These are phyloP conservation scores for Drosophila rellima DNA, from an alignment of 2,888 invertebrate genomes.

Conservation along the genomic window DNA sequence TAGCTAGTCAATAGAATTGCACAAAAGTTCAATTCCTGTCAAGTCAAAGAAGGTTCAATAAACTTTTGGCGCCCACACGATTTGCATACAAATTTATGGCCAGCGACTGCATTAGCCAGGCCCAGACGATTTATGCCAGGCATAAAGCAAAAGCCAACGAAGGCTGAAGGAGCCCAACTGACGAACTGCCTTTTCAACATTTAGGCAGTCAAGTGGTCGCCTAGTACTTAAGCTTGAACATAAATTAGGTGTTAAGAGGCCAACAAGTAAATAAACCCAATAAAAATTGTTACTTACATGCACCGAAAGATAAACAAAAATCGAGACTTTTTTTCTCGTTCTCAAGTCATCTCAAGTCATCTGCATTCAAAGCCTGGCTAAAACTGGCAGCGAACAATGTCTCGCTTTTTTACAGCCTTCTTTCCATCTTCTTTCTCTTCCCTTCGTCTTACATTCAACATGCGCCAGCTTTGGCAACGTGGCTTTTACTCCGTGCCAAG, in stretches of 20 bases:
- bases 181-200: slow-evolving; percentile 38
- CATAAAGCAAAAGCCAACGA: slow-evolving; percentile 59
- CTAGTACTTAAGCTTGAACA: slow-evolving; percentile 37
- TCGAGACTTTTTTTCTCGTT: not conserved
- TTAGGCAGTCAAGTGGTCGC: slow-evolving; percentile 25
- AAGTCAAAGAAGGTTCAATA: slow-evolving; percentile 17
- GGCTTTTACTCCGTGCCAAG: slow-evolving; percentile 7
- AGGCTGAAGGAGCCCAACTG: slow-evolving; percentile 41
- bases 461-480: not conserved
- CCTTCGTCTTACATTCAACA: not conserved
- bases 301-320: slow-evolving; percentile 21
- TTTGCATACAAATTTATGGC: slow-evolving; percentile 38
- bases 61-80: slow-evolving; percentile 19
- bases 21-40: slow-evolving; percentile 7
- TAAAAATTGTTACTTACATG: slow-evolving; percentile 52
- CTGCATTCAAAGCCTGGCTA: slow-evolving; percentile 3
- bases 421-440: not conserved
- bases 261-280: slow-evolving; percentile 53
- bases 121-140: slow-evolving; percentile 73
- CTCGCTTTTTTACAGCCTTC: slow-evolving; percentile 1
- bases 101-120: slow-evolving; percentile 27
- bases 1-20: slow-evolving; percentile 12
- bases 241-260: slow-evolving; percentile 68
- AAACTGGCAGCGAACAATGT: not conserved
- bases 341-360: slow-evolving; percentile 15